phyloP scores from a whole-genome alignment of 2,113 vertebrate genomes.

The Lagenorhynchus albirostris region DNA sequence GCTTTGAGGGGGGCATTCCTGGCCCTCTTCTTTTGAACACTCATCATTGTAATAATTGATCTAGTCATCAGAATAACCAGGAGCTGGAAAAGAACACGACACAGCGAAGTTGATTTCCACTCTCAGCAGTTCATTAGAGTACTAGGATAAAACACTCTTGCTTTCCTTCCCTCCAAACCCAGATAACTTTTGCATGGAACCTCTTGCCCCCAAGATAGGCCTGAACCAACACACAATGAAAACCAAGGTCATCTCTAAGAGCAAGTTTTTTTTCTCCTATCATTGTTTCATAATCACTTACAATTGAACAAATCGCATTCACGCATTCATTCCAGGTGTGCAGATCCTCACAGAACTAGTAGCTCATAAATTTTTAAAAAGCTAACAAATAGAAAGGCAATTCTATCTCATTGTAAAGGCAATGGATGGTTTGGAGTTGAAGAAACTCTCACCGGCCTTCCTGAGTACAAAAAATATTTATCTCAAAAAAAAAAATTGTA shows the following conservation, averaged over 20 bases:
- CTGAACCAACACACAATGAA: neutral
- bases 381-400: neutral
- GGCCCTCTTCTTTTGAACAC: neutral
- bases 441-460: neutral
- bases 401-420: neutral
- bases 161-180: slow-evolving; percentile 18
- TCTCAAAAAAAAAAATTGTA: no score
- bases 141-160: neutral
- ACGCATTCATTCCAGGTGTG: neutral
- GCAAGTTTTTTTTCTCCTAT: neutral
- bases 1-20: neutral
- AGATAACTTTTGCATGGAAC: slow-evolving; percentile 12
- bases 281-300: neutral
- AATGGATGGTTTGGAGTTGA: neutral
- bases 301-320: neutral
- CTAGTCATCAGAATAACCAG: neutral
- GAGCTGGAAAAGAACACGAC: neutral
- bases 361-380: neutral
- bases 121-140: neutral
- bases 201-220: neutral
- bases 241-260: neutral
- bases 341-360: neutral
- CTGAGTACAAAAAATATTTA: neutral
- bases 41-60: neutral
- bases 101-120: neutral